Evolutionary conservation across 2,113 vertebrate genomes (phyloP).

Genomic region (Dasyprocta punctata): DNA sequence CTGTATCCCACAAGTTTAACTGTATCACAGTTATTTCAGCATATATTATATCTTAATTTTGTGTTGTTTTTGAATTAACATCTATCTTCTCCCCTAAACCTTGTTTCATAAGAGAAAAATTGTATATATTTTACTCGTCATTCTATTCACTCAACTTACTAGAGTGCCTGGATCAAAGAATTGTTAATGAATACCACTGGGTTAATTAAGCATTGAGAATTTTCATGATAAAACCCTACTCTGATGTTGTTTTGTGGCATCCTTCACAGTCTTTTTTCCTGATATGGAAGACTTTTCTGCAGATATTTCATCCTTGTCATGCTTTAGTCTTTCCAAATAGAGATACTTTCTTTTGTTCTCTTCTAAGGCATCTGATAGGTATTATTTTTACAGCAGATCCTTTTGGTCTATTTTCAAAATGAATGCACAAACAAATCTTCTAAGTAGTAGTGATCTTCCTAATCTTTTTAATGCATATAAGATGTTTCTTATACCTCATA

Average conservation of each 20-base stretch:
- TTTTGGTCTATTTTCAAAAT: not conserved
- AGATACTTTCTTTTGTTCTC: constrained; percentile 4
- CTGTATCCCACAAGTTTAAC: not conserved
- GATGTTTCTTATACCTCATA: not conserved
- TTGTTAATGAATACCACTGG: not conserved
- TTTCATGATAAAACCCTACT: not conserved
- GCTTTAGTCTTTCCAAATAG: not conserved
- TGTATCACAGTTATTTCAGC: not conserved
- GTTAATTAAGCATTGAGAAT: not conserved
- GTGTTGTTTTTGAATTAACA: not conserved
- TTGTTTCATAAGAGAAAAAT: not conserved
- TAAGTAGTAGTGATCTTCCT: not conserved
- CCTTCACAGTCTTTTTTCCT: not conserved
- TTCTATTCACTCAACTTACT: not conserved
- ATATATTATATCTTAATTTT: not conserved
- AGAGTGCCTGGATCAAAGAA: not conserved
- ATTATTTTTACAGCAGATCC: not conserved
- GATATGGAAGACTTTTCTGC: not conserved
- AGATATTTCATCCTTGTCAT: not conserved
- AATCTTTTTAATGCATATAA: not conserved
- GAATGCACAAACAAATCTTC: not conserved
- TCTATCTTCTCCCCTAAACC: not conserved
- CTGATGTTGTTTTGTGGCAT: not conserved
- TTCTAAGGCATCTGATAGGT: not conserved
- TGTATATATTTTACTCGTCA: not conserved